Base-by-base conservation (phyloP, 2,888 invertebrate species). In the Busseola fusca region DNA sequence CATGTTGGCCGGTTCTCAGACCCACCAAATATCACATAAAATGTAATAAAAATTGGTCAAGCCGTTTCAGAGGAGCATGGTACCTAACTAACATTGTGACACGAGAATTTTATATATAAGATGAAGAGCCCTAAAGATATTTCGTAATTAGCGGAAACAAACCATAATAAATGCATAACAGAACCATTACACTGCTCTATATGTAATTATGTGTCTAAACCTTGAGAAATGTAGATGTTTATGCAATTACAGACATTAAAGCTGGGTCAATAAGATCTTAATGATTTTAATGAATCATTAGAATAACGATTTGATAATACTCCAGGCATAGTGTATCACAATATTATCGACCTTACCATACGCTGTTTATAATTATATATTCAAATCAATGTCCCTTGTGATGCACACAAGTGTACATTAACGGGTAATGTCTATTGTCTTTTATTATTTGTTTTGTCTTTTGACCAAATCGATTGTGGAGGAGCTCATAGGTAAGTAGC, bases 201-300 rank as follows among this genome's bases (percentile, higher is more conserved):
- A 72, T 18, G 37, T 57, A 57, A 57, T 40, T 57, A 56, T 56
- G 9, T 45, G 62, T 58, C 42, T 57, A 57, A 62, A 60, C 70
- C 60, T 78, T 70, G 70, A 60, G 54, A 40, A 42, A 56, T 40
- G 30, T 60, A 56, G 37, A 48, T 77, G 14, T 73, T 50, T 56
- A 56, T 78, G 60, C 60, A 64, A 60, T 78, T 59, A 72, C 25
- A 60, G n/a, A 62, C 48, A 14, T 40, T 45, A 65, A 72, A 57
- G 69, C 64, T 64, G 52, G 72, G 40, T 79, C 78, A 78, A 81
- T 52, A 72, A 48, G 65, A 68, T 70, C 25, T 48, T 75, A 81
- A 69, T 21, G 34, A 57, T 57, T 56, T 60, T 27, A 34, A 64
- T 76, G 56, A 66, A 6, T 69, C 60, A 67, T 76, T 76, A 40